phyloP scores from a whole-genome alignment of 1,140 invertebrate species.

The Drosophila micromelanica region DNA sequence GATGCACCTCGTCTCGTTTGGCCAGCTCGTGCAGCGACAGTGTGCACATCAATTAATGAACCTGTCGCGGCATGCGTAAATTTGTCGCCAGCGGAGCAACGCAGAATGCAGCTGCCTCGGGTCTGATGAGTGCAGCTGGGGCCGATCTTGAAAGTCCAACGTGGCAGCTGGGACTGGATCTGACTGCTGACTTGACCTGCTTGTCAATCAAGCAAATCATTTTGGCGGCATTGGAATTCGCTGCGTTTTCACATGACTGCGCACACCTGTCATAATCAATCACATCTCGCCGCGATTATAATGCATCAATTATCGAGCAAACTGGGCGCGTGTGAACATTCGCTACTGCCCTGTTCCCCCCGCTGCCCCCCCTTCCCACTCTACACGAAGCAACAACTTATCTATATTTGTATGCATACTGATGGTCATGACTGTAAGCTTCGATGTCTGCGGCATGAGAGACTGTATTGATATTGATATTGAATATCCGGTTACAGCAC shows the following conservation, averaged over 20 bases:
- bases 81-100: constrained; percentile 60
- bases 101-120: constrained; percentile 10
- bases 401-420: neutral
- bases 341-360: constrained; percentile 24
- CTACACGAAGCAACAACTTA: constrained; percentile 10
- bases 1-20: neutral
- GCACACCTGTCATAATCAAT: constrained; percentile 77
- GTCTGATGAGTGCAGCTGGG: constrained; percentile 13
- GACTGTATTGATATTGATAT: constrained; percentile 17
- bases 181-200: constrained; percentile 50
- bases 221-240: constrained; percentile 70
- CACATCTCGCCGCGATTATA: constrained; percentile 66
- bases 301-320: constrained; percentile 72
- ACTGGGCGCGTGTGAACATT: constrained; percentile 67
- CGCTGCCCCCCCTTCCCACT: neutral
- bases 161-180: neutral
- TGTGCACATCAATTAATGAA: constrained; percentile 80
- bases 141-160: neutral
- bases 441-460: constrained; percentile 7
- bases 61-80: constrained; percentile 74
- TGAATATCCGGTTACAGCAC: constrained; percentile 36
- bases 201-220: constrained; percentile 77
- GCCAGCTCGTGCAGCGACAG: constrained; percentile 58
- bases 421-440: constrained; percentile 28
- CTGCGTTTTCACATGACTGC: constrained; percentile 66